phyloP scores from a whole-genome alignment of 2,113 vertebrate species.

The Podarcis raffonei region DNA sequence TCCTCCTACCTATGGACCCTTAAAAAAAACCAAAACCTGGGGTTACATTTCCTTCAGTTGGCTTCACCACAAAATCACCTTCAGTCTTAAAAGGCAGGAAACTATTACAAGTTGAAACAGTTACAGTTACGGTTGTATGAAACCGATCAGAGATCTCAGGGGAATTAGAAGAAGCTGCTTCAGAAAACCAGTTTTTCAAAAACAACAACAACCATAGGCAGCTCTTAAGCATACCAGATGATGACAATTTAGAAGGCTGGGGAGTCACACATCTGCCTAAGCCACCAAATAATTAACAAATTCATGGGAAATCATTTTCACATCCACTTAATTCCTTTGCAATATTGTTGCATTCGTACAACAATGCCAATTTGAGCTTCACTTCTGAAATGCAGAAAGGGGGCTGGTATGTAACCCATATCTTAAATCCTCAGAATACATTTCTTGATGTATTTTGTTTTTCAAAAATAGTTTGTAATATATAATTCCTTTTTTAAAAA shows the following conservation, averaged over 20 bases:
- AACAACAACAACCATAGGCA: neutral
- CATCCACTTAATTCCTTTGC: neutral
- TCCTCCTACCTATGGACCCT: too few relatives aligned
- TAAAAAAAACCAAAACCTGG: too few relatives aligned
- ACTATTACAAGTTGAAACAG: too few relatives aligned
- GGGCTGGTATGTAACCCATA: neutral
- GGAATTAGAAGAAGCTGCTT: neutral
- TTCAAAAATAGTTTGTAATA: neutral
- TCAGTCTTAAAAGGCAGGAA: too few relatives aligned
- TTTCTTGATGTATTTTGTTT: neutral
- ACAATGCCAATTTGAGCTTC: neutral
- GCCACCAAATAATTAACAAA: neutral
- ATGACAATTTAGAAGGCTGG: neutral
- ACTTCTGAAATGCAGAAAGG: neutral
- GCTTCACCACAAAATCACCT: too few relatives aligned
- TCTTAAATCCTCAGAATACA: neutral
- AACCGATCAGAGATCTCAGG: neutral
- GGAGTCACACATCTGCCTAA: neutral
- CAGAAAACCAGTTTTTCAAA: neutral
- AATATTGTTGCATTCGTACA: neutral
- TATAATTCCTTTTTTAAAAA: too few relatives aligned
- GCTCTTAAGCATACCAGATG: neutral
- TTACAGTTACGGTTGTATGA: neutral
- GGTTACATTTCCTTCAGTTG: too few relatives aligned
- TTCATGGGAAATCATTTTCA: neutral